Base-by-base conservation (phyloP, 2,113 vertebrate genomes). In the Syngnathus typhle region DNA sequence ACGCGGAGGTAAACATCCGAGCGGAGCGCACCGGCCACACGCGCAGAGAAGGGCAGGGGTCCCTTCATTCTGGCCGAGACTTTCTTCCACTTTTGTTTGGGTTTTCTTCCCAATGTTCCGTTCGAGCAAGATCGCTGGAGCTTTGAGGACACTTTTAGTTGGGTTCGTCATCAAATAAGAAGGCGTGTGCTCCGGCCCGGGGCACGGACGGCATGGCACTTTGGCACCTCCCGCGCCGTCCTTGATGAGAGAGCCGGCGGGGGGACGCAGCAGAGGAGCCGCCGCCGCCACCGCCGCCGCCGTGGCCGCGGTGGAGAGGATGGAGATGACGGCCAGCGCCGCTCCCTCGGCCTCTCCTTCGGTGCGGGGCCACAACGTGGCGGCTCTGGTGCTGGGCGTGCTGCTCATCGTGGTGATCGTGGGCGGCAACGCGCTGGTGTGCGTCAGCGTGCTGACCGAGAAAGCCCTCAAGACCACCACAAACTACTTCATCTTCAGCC, bases 401-500 rank as follows among this genome's bases (percentile, higher is more conserved):
- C 76, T 94, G 78, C 91, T 98, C 68, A 96, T 95, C 74, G 83
- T 93, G 16, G 71, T 92, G 58, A 94, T 95, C 74, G 91, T 93
- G 72, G 91, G 93, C 37, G 96, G 96, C 71, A 97, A 98, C 83
- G 73, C 94, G 81, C 92, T 98, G 4, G 95, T 98, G 78, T 97
- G 96, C 68, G 73, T 94, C 56, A 96, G 96, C 76, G 95, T 98
- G 70, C 92, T 93, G 81, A 92, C 90, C 2, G 96, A 96, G 90
- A 94, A 93, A 74, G 91, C 94, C 41, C 88, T 98, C 76, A 94
- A 94, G 88, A 98, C 96, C 72, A 96, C 96, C 72, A 97, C 96
- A 82, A 98, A 98, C 92, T 95, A 94, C 89, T 98, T 98, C 90
- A 93, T 98, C 73, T 91, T 96, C 80, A 98, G 96, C 72, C 89